phyloP scores from a whole-genome alignment of 1,140 invertebrate genomes.

The Bombus pascuorum region DNA sequence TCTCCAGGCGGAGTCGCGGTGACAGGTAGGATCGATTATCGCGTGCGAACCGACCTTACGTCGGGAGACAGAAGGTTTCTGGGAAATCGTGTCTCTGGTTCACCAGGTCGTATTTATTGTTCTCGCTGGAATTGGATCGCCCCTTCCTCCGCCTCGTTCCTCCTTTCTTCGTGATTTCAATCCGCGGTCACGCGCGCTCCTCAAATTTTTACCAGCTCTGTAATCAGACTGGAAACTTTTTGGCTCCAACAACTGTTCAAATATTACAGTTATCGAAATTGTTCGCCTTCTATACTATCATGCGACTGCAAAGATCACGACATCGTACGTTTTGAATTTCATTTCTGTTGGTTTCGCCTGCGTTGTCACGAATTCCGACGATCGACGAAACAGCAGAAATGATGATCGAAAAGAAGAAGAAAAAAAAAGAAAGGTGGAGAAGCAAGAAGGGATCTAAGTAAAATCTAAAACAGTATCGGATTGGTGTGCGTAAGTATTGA shows the following conservation, averaged over 20 bases:
- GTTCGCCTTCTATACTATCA: not conserved
- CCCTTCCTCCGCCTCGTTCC: not conserved
- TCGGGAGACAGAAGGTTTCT: slow-evolving; percentile 43
- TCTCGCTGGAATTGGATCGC: slow-evolving; percentile 46
- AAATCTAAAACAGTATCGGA: no score
- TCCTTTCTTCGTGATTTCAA: not conserved
- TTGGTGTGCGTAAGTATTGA: no score
- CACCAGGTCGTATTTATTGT: slow-evolving; percentile 58
- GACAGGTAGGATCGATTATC: slow-evolving; percentile 63
- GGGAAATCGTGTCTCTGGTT: slow-evolving; percentile 58
- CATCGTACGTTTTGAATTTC: no score
- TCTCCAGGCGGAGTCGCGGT: not conserved
- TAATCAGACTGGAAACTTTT: not conserved
- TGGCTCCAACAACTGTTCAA: not conserved
- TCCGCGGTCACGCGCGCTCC: not conserved
- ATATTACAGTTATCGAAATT: not conserved
- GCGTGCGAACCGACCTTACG: slow-evolving; percentile 62
- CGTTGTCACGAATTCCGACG: no score
- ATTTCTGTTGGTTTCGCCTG: no score
- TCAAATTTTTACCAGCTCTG: not conserved
- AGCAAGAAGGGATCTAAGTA: no score
- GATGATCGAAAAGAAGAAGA: no score
- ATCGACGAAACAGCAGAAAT: no score
- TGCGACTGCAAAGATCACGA: not conserved
- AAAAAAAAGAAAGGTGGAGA: no score